Base-by-base conservation (phyloP, 2,888 invertebrate genomes). In the Agonopterix subpropinquella region DNA sequence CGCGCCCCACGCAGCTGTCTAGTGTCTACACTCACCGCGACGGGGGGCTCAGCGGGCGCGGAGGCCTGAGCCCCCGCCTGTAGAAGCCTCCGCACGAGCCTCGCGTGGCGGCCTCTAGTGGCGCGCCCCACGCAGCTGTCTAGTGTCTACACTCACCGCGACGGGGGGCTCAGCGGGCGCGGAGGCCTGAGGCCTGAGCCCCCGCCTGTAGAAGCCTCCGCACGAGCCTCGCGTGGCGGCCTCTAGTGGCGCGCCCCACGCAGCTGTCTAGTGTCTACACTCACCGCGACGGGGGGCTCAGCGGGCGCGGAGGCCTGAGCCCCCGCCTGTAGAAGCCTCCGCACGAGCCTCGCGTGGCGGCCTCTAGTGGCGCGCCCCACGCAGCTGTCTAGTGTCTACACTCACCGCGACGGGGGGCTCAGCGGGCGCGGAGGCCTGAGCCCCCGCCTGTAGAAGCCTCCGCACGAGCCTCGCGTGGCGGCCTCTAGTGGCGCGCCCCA, bases 121-220 rank as follows among this genome's bases (percentile, higher is more conserved):
- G 96, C 95, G 5, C 93, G 93, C 70, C 96, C 93, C 15, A 98
- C 84, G 13, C 96, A 94, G 1, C 96, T 96, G 80, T 97, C 97
- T n/a, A n/a, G n/a, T n/a, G n/a, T n/a, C n/a, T n/a, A n/a, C 39
- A n/a, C n/a, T 9, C n/a, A n/a, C 39, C 39, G 39, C n/a, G 39
- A 0, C n/a, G 39, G 39, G 39, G 4, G 39, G 18, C 1, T 41
- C 41, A 3, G 8, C 2, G 8, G 10, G 41, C 36, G 47, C 47
- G 15, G n/a, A n/a, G n/a, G n/a, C n/a, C n/a, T n/a, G 35, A 5
- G 5, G 50, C 47, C 43, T 45, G 35, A 8, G 49, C 48, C 36
- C 13, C 11, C 18, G 41, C 47, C 9, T 37, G 39, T 36, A 47
- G 47, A 42, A 47, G 37, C 0, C 91, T 77, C 10, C 90, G 81